Conservation (phyloP, 2,797 vertebrate genomes). For the Fratercula arctica region DNA sequence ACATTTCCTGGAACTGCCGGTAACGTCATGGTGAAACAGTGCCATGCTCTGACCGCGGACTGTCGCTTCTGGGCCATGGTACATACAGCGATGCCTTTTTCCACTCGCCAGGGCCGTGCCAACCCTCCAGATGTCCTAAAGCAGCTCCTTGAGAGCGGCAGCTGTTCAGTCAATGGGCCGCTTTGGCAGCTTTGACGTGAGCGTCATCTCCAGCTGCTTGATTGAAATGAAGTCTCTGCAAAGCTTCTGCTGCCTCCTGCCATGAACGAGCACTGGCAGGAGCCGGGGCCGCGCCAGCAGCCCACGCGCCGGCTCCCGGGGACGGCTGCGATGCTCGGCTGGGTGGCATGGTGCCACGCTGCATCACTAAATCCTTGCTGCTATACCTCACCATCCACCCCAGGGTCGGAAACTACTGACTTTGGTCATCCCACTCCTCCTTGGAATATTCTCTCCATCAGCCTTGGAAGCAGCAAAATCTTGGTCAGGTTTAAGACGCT, state of each 20-base stretch:
- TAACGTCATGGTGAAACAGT: neutral
- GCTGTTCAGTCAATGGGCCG: slow-evolving; percentile 42
- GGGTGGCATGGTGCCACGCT: neutral
- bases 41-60: neutral
- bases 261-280: neutral
- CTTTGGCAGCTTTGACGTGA: neutral
- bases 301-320: fast-evolving
- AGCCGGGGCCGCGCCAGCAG: neutral
- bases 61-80: neutral
- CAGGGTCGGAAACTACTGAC: neutral
- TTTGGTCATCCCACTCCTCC: neutral
- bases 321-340: neutral
- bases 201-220: slow-evolving; percentile 28
- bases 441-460: neutral
- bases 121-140: slow-evolving; percentile 51
- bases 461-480: neutral
- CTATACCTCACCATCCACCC: neutral
- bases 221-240: neutral
- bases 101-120: neutral
- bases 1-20: slow-evolving; percentile 28
- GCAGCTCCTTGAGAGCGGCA: slow-evolving; percentile 41
- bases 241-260: neutral
- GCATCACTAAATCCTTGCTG: neutral
- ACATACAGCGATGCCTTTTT: neutral
- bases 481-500: neutral